Evolutionary conservation across 2,113 vertebrate species (phyloP).

Genomic region (Pardalotus punctatus): DNA sequence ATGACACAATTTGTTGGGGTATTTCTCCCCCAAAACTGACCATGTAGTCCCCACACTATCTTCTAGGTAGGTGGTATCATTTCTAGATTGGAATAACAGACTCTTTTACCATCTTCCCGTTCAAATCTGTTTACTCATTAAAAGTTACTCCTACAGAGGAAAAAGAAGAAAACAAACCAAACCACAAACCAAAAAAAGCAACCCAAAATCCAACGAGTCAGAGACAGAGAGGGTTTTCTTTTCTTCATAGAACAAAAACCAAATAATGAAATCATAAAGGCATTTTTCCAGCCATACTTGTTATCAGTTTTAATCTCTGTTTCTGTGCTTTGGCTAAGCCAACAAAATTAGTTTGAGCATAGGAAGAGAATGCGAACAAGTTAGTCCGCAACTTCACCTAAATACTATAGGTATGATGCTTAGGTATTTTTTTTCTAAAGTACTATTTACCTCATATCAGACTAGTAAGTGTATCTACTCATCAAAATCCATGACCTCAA

Average conservation of each 20-base stretch:
- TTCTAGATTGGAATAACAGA: background rate
- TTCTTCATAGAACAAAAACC: background rate
- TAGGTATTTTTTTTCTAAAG: background rate
- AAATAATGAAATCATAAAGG: background rate
- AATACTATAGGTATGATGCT: background rate
- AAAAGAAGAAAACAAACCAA: background rate
- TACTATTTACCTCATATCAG: background rate
- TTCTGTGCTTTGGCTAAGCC: background rate
- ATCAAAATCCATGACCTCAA: background rate
- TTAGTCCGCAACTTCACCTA: background rate
- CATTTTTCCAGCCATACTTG: background rate
- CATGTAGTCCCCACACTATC: background rate
- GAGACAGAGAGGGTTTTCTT: background rate
- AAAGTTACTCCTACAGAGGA: background rate
- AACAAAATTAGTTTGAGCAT: background rate
- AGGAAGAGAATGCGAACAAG: background rate
- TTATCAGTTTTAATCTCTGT: background rate
- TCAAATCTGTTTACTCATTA: background rate
- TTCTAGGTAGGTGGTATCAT: background rate
- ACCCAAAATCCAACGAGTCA: fast-evolving
- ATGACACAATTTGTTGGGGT: background rate
- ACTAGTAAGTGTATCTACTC: background rate
- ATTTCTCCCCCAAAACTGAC: background rate
- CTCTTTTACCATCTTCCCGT: background rate
- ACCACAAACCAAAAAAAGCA: background rate